A percentile compares a stretch with the other conserved stretches of the same genome.
Evolutionary conservation across 2,797 vertebrate species (phyloP).

Genomic region (Peromyscus melanophrys): DNA sequence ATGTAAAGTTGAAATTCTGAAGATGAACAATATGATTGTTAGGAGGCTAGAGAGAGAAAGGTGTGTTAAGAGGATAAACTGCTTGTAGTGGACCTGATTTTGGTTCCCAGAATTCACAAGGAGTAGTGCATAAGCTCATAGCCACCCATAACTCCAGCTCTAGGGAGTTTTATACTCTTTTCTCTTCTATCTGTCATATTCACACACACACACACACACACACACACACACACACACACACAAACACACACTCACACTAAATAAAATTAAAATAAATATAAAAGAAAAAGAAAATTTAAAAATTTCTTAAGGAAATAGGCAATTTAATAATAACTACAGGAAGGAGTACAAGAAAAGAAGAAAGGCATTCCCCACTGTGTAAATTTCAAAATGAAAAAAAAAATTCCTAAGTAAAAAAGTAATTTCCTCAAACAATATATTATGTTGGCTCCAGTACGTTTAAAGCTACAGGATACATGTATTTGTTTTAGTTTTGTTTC

Average conservation of each 20-base stretch:
- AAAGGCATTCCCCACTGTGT: background rate
- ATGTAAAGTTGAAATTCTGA: background rate
- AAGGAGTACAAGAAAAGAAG: background rate
- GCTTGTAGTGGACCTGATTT: background rate
- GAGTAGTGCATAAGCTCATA: background rate
- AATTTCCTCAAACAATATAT: background rate
- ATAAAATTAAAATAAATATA: background rate
- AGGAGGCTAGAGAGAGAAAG: background rate
- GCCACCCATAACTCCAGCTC: background rate
- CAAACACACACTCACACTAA: background rate
- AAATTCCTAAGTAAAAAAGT: background rate
- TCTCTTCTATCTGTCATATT: background rate
- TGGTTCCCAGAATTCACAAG: background rate
- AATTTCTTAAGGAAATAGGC: background rate
- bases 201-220: background rate
- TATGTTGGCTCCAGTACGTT: background rate
- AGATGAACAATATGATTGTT: background rate
- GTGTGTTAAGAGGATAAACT: background rate
- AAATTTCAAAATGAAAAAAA: conserved; percentile 4
- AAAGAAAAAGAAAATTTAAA: background rate
- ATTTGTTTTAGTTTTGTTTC: background rate
- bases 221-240: background rate
- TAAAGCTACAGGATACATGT: background rate
- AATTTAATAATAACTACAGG: background rate
- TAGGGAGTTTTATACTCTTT: no score